Conservation (phyloP, 2,797 vertebrate genomes). For the Centroberyx gerrardi region DNA sequence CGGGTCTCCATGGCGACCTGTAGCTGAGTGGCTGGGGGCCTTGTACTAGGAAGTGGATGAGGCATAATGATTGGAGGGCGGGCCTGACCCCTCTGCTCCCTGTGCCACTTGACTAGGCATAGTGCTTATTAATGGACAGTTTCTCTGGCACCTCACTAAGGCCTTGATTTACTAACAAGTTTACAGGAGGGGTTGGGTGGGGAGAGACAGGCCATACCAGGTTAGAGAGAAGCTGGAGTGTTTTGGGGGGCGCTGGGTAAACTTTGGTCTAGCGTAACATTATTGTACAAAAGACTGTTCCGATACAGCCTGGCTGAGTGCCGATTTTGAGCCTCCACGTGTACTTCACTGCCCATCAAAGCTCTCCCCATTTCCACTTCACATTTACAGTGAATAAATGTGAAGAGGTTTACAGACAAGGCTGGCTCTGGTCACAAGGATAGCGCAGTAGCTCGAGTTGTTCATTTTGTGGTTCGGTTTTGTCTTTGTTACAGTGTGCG, state of each 20-base stretch:
- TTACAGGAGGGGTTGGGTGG: constrained; percentile 32
- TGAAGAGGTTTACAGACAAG: constrained; percentile 23
- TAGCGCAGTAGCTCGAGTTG: not conserved
- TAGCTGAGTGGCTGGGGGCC: constrained; percentile 71
- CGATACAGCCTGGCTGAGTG: constrained; percentile 13
- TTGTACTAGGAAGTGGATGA: constrained; percentile 75
- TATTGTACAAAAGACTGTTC: constrained; percentile 14
- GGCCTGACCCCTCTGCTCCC: constrained; percentile 72
- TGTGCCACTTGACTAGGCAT: constrained; percentile 79
- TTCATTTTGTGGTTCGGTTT: constrained; percentile 12
- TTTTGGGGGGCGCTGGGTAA: constrained; percentile 26
- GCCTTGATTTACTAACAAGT: constrained; percentile 72
- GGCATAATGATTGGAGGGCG: constrained; percentile 76
- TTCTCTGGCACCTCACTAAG: constrained; percentile 72
- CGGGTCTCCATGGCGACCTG: constrained; percentile 85
- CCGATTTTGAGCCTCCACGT: constrained; percentile 6
- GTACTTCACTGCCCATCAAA: constrained; percentile 31
- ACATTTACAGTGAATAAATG: constrained; percentile 13
- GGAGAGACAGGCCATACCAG: constrained; percentile 17
- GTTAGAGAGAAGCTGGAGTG: constrained; percentile 46
- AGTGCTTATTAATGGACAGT: constrained; percentile 80
- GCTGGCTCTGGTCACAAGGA: constrained; percentile 5
- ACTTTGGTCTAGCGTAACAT: constrained; percentile 45
- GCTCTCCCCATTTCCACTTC: constrained; percentile 17
- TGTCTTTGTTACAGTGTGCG: constrained; percentile 1